phyloP scores from a whole-genome alignment of 2,888 invertebrate genomes.

The Punctoribates punctum region DNA sequence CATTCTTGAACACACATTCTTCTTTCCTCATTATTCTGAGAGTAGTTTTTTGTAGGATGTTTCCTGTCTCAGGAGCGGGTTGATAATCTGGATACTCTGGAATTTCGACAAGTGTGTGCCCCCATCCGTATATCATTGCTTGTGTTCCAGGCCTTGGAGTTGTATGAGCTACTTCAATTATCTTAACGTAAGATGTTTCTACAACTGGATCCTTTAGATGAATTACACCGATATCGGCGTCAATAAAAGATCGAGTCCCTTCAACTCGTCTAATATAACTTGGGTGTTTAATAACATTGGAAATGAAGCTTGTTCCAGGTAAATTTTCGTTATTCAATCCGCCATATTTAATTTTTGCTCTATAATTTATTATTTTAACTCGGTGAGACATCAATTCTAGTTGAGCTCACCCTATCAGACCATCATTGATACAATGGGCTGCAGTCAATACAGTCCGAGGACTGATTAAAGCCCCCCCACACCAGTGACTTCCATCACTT shows the following conservation, averaged over 20 bases:
- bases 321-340: background rate
- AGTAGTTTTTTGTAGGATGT: too few relatives aligned
- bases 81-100: too few relatives aligned
- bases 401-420: too few relatives aligned
- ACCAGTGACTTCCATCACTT: conserved; percentile 32
- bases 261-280: conserved; percentile 7
- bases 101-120: too few relatives aligned
- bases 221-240: background rate
- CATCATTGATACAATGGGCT: conserved; percentile 32
- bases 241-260: background rate
- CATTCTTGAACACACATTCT: too few relatives aligned
- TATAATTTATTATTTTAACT: background rate
- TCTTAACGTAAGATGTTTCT: background rate
- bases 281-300: background rate
- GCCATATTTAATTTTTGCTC: background rate
- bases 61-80: too few relatives aligned
- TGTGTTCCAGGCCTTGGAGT: background rate
- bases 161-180: conserved; percentile 4
- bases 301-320: background rate
- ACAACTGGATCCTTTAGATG: background rate
- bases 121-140: background rate
- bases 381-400: background rate
- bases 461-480: conserved; percentile 30
- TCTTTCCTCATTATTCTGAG: too few relatives aligned
- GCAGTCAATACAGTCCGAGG: conserved; percentile 4